These are phyloP conservation scores for Empis livida DNA, from an alignment of 2,888 invertebrate species.

Conservation along the genomic window DNA sequence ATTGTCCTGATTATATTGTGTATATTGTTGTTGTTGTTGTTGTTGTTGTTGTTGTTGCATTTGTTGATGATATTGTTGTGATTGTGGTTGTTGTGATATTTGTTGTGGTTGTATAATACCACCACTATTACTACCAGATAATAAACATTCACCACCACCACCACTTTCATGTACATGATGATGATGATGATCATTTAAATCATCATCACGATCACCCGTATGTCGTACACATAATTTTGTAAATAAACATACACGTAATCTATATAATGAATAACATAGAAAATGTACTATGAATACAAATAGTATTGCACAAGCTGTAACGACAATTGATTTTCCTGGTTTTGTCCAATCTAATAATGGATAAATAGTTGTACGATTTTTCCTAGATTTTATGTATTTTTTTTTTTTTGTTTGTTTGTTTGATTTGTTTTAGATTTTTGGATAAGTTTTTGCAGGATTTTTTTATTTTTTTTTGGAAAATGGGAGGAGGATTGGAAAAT, in stretches of 20 bases:
- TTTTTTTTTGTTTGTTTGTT: too few species aligned
- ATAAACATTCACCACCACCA: conserved; percentile 10
- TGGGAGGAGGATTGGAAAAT: too few species aligned
- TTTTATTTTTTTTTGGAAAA: too few species aligned
- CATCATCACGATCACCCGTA: conserved; percentile 32
- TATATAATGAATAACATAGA: conserved; percentile 41
- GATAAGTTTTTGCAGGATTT: too few species aligned
- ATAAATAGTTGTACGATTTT: conserved; percentile 54
- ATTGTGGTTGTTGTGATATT: conserved; percentile 8
- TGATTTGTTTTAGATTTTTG: too few species aligned
- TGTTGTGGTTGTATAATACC: conserved; percentile 6
- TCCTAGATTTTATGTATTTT: conserved; percentile 28
- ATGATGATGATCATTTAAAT: conserved; percentile 25
- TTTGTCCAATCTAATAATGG: conserved; percentile 63
- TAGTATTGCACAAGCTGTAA: conserved; percentile 44
- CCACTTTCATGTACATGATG: conserved; percentile 1
- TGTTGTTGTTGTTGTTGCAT: conserved; percentile 14
- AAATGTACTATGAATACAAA: conserved; percentile 49
- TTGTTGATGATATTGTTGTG: conserved; percentile 8
- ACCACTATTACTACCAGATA: conserved; percentile 20
- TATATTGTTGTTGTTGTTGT: conserved; percentile 3
- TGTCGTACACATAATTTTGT: conserved; percentile 34
- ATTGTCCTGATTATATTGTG: conserved; percentile 14
- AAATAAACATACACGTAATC: conserved; percentile 37
- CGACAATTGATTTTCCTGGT: conserved; percentile 44